Evolutionary conservation across 2,113 vertebrate species (phyloP), one percentile per base, ranked within the genome.

Genomic region (Vicugna pacos): DNA sequence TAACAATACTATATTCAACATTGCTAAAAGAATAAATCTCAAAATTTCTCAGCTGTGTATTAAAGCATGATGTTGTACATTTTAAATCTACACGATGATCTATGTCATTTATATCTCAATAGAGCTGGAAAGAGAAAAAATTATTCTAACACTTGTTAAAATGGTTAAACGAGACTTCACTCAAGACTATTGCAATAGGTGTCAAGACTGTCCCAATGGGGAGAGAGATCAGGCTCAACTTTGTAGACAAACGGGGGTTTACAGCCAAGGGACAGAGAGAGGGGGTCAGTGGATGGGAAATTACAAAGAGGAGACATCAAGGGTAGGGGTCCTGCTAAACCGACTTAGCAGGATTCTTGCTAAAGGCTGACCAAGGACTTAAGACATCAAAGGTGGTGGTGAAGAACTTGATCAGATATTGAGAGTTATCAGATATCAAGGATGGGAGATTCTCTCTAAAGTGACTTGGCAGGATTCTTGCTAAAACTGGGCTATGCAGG

Each of bases 81-180:
- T 35, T 76, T 76, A 54, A 90, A 69, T 42, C 24, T 76, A 65
- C 38, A 90, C 19, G 69, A 65, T 46, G 46, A 38, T 52, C 19
- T 62, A n/a, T 46, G 26, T 26, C 84, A 83, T 30, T 48, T 73
- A 17, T 26, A 56, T 48, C 10, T 75, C 60, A 83, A 24, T 67
- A 65, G 58, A 64, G 60, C 8, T 35, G 48, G 7, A 3, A 7
- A 4, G 19, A 60, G 50, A 46, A 46, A 32, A 90, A 90, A 86
- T 52, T 65, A 94, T 88, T 82, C 30, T 79, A 28, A 64, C 26
- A 42, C 30, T 81, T 65, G 38, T 69, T 95, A 38, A 89, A 93
- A 94, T 9, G 24, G 54, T 32, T 32, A 81, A 88, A 50, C 67
- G 54, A n/a, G 52, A 84, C 46, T 93, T 92, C 60, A 89, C 77